Evolutionary conservation across 2,113 vertebrate genomes (phyloP).

Genomic region (Nesoenas mayeri): DNA sequence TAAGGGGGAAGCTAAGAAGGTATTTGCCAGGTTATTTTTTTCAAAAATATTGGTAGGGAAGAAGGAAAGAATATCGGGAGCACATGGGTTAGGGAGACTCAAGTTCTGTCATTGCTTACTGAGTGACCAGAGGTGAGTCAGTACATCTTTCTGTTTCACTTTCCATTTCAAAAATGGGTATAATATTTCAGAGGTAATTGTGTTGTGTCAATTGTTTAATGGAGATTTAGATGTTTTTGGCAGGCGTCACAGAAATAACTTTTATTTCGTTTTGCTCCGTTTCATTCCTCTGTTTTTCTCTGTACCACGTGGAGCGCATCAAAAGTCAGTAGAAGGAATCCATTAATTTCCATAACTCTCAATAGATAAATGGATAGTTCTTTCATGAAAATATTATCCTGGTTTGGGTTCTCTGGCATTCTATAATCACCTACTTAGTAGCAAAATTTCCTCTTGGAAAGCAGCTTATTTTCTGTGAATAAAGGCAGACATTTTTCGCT

Average conservation of each 20-base stretch:
- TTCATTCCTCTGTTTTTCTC: background rate
- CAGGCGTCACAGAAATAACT: background rate
- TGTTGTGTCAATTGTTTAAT: background rate
- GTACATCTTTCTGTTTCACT: background rate
- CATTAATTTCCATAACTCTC: background rate
- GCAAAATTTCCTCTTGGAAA: background rate
- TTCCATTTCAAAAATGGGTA: background rate
- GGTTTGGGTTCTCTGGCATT: background rate
- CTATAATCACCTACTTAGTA: background rate
- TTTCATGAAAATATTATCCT: background rate
- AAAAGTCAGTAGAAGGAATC: constrained; percentile 1
- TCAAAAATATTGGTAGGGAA: background rate
- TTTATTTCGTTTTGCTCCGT: background rate
- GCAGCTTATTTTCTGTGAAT: background rate
- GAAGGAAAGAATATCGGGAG: background rate
- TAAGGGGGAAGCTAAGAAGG: constrained; percentile 3
- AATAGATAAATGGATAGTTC: background rate
- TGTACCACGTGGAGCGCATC: background rate
- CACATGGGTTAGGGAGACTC: background rate
- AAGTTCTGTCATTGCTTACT: background rate
- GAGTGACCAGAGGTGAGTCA: background rate
- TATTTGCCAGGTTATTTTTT: constrained; percentile 11
- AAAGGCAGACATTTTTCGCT: background rate
- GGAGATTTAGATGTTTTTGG: background rate
- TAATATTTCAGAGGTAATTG: background rate